Percentiles rank a stretch among this genome's conserved stretches.
Conservation (phyloP, 2,113 vertebrate genomes). For the Eulemur rufifrons region DNA sequence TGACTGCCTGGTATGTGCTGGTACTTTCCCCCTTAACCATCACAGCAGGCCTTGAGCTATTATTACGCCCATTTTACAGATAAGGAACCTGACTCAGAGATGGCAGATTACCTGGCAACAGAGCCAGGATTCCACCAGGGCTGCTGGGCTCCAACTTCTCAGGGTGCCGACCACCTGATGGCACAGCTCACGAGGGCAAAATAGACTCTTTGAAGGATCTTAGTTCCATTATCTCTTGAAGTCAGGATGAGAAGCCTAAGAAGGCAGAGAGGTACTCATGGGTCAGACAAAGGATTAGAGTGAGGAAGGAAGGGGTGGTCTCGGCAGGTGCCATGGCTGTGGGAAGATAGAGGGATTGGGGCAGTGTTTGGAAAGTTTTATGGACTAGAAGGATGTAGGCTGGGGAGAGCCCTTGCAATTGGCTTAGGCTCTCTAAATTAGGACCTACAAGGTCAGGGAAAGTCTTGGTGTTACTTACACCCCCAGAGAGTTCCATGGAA, state of each 20-base stretch:
- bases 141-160: neutral
- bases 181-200: neutral
- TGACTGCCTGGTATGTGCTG: neutral
- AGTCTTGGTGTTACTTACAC: neutral
- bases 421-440: neutral
- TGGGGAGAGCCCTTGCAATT: neutral
- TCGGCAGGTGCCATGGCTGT: neutral
- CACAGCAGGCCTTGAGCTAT: neutral
- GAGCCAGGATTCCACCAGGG: neutral
- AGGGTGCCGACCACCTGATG: neutral
- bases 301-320: neutral
- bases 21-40: neutral
- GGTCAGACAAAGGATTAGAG: neutral
- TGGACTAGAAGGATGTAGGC: neutral
- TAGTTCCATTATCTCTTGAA: neutral
- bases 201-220: neutral
- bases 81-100: neutral
- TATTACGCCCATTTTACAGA: neutral
- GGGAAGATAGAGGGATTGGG: neutral
- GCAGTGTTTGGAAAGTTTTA: neutral
- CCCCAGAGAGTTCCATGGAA: neutral
- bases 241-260: neutral
- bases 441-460: neutral
- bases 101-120: neutral
- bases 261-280: neutral